Base-by-base conservation (phyloP, 2,797 vertebrate genomes). In the Danio albolineatus region DNA sequence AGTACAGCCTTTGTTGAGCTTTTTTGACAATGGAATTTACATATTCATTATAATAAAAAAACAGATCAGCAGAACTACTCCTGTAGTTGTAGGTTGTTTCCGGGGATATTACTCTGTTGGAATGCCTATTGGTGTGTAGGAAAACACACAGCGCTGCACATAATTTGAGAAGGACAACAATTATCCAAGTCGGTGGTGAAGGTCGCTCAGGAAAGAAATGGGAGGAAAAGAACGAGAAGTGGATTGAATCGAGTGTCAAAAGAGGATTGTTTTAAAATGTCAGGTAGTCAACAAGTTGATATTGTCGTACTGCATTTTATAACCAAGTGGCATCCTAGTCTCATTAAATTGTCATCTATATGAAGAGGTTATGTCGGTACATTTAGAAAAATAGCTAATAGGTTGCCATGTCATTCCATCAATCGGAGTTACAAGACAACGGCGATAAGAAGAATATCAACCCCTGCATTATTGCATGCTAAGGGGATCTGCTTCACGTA, bases 381-480 rank as follows among this genome's bases (percentile, higher is more conserved):
- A 39, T 59, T 69, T 8, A 38, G 9, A 78, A 49, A n/a, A 62
- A 70, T 60, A 41, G 65, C 44, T 78, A 67, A 38, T 71, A 61
- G 21, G 64, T 69, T 49, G 43, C 13, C 14, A 48, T 78, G 19
- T 78, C 67, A 79, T 66, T 44, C 79, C 44, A 72, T 71, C 66
- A 79, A 79, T 72, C 67, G 43, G 16, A 62, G 44, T 72, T 61
- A 38, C 67, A 71, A 73, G 38, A 79, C 76, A 60, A 62, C 0
- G 53, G 56, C 53, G 78, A 59, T 78, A 60, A 69, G 57, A 85
- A 75, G 69, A 76, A 64, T 66, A 79, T 79, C 56, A 73, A 71
- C 83, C 81, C 59, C 51, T 61, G 21, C 49, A 73, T 43, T 72
- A 67, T 71, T 28, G 5, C 36, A 49, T 16, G 38, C 77, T 44